Conservation (phyloP, 2,113 vertebrate species). For the Struthio camelus region DNA sequence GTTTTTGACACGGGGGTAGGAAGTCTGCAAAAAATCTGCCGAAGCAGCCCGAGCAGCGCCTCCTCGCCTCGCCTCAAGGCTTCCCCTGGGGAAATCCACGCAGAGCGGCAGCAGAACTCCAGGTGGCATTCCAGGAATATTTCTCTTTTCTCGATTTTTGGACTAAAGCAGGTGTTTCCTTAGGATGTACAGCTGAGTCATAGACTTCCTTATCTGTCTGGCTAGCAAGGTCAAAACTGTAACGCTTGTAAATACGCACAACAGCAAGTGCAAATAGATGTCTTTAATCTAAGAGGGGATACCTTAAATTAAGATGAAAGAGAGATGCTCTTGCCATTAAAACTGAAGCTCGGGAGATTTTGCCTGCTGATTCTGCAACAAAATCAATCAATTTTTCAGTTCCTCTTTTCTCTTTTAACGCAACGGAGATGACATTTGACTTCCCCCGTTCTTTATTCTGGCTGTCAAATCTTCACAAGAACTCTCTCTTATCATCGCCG, state of each 20-base stretch:
- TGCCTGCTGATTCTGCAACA: neutral
- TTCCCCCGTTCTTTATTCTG: neutral
- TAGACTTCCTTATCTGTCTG: neutral
- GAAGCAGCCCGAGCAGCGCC: neutral
- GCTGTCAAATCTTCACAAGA: neutral
- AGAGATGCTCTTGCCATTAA: neutral
- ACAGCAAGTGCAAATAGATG: rapidly evolving
- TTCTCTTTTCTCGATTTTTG: neutral
- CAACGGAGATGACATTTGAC: neutral
- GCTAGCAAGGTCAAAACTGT: neutral
- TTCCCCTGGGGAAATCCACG: neutral
- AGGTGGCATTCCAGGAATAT: neutral
- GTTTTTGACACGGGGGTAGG: neutral
- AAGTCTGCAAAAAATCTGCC: neutral
- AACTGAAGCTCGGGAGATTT: neutral
- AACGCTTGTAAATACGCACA: neutral
- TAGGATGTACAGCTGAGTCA: neutral
- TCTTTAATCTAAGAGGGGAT: neutral
- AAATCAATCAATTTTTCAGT: neutral
- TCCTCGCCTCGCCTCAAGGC: neutral
- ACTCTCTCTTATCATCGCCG: rapidly evolving
- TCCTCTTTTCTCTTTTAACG: neutral
- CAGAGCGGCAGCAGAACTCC: neutral
- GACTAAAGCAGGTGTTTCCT: neutral
- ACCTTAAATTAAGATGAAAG: neutral